Percentiles rank a stretch among this genome's conserved stretches.
These are phyloP conservation scores for Drosophila neonasuta DNA, from an alignment of 2,888 invertebrate species.

Conservation along the genomic window DNA sequence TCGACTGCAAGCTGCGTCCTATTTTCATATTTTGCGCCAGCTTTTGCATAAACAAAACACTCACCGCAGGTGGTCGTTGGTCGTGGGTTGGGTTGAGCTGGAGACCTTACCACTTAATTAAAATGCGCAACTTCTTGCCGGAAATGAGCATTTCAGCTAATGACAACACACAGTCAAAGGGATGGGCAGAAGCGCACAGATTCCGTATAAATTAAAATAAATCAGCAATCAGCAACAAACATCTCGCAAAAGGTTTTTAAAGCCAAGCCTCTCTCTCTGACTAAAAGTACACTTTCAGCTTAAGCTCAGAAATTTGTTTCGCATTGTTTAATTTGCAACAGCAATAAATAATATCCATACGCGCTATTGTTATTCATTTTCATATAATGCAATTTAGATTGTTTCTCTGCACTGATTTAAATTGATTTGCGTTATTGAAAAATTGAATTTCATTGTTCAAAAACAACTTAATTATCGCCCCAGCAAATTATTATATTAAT, in stretches of 20 bases:
- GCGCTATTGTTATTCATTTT: not conserved
- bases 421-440: not conserved
- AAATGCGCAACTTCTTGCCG: slow-evolving; percentile 74
- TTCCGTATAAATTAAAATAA: slow-evolving; percentile 54
- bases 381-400: too few relatives aligned
- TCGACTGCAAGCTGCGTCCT: slow-evolving; percentile 49
- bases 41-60: slow-evolving; percentile 65
- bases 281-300: not conserved
- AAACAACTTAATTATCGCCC: not conserved
- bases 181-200: not conserved
- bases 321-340: not conserved
- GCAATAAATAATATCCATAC: too few relatives aligned
- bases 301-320: not conserved
- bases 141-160: slow-evolving; percentile 75
- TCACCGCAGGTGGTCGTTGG: slow-evolving; percentile 54
- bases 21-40: slow-evolving; percentile 68
- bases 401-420: too few relatives aligned
- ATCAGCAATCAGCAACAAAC: slow-evolving; percentile 38
- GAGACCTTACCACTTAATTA: slow-evolving; percentile 63
- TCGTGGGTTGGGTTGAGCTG: slow-evolving; percentile 7
- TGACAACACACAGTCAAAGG: slow-evolving; percentile 53
- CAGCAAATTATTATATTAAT: slow-evolving; percentile 5
- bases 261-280: not conserved
- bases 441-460: slow-evolving; percentile 5
- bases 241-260: not conserved